These are phyloP conservation scores for Hemicordylus capensis DNA, from an alignment of 2,113 vertebrate genomes.

Conservation along the genomic window DNA sequence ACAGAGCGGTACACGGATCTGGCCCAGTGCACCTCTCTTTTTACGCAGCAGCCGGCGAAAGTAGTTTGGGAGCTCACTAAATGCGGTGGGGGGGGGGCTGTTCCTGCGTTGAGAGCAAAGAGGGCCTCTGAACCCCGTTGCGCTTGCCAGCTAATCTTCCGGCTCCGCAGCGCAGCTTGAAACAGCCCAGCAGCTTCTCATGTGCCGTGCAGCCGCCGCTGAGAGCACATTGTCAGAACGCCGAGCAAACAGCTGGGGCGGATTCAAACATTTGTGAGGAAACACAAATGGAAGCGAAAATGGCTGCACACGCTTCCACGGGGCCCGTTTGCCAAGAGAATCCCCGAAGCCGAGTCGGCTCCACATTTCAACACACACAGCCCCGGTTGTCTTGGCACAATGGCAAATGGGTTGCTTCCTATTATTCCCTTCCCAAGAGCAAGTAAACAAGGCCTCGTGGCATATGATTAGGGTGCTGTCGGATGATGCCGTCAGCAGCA, in stretches of 20 bases:
- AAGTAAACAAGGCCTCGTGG: fast-evolving
- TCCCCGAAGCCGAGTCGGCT: not conserved
- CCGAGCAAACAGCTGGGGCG: not conserved
- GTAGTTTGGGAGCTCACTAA: not conserved
- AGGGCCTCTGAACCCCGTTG: not conserved
- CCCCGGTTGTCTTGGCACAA: not conserved
- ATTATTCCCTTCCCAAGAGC: not conserved
- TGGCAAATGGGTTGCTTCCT: not conserved
- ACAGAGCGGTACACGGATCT: not conserved
- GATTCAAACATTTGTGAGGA: not conserved
- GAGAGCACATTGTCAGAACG: not conserved
- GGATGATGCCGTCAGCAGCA: fast-evolving
- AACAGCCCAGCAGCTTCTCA: not conserved
- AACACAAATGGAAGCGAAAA: not conserved
- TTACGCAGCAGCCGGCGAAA: slow-evolving; percentile 3
- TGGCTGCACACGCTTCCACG: not conserved
- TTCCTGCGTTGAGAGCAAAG: too few relatives aligned
- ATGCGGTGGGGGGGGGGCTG: not conserved
- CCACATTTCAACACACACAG: not conserved
- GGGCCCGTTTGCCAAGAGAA: not conserved
- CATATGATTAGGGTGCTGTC: fast-evolving
- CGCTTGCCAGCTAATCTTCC: too few relatives aligned
- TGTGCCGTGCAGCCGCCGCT: not conserved
- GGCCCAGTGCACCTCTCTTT: not conserved
- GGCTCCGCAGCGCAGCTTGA: not conserved